Conservation (phyloP, 2,797 vertebrate species). For the Phaenicophaeus curvirostris region DNA sequence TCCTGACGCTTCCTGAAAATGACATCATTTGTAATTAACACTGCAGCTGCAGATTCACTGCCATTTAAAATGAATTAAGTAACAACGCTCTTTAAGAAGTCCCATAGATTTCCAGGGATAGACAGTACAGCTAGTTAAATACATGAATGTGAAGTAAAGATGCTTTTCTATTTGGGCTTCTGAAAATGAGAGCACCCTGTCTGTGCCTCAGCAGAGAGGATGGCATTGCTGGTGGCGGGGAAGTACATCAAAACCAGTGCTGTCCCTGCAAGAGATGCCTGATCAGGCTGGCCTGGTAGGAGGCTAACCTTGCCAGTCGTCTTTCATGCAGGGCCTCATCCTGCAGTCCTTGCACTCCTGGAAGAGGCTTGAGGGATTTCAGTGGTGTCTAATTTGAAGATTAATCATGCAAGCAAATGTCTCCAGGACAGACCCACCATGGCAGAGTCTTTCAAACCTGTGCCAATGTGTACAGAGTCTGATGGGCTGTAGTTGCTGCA, state of each 20-base stretch:
- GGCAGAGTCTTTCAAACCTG: background rate
- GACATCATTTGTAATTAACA: slow-evolving; percentile 44
- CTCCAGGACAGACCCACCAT: background rate
- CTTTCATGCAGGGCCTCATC: background rate
- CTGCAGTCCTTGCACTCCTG: background rate
- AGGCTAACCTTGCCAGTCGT: background rate
- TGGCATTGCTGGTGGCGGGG: background rate
- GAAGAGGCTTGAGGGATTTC: background rate
- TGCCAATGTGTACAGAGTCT: rapidly evolving
- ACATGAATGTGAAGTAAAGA: background rate
- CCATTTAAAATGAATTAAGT: slow-evolving; percentile 44
- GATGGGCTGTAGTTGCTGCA: background rate
- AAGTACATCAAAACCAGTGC: background rate
- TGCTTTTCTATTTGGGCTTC: background rate
- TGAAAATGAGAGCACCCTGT: background rate
- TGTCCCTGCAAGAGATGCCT: background rate
- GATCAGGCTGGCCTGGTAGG: background rate
- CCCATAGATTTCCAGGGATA: background rate
- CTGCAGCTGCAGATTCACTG: slow-evolving; percentile 5
- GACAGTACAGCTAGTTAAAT: background rate
- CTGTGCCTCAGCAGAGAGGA: background rate
- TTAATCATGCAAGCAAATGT: background rate
- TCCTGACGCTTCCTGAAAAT: slow-evolving; percentile 40
- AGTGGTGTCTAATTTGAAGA: background rate
- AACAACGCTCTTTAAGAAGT: slow-evolving; percentile 19